Percentiles rank a stretch among this genome's conserved stretches.
Conservation (phyloP, 2,113 vertebrate genomes). For the Eclectus roratus region DNA sequence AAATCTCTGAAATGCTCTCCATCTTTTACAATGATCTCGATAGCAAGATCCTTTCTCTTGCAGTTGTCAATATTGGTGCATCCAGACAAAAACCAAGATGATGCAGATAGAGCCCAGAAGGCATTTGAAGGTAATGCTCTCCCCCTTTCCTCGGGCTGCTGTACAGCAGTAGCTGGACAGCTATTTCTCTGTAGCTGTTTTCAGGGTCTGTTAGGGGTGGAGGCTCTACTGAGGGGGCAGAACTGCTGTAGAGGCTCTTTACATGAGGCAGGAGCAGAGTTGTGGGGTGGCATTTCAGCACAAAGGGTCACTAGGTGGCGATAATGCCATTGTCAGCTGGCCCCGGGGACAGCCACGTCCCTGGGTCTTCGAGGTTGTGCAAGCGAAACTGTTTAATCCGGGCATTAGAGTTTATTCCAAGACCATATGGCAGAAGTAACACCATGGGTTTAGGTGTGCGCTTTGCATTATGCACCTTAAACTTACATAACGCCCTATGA, state of each 20-base stretch:
- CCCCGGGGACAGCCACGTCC: accelerated
- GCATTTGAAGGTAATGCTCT: conserved; percentile 90
- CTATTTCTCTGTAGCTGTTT: not conserved
- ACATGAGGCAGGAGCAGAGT: not conserved
- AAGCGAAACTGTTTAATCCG: not conserved
- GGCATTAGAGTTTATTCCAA: not conserved
- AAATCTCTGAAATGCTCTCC: not conserved
- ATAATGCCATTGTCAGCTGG: not conserved
- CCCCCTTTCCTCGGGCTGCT: not conserved
- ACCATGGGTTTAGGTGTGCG: not conserved
- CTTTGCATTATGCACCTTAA: not conserved
- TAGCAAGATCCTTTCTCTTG: not conserved
- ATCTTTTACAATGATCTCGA: not conserved
- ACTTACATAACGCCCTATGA: not conserved
- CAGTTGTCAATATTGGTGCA: conserved; percentile 97
- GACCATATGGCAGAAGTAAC: not conserved
- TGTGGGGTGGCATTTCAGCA: not conserved
- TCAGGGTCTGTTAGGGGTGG: not conserved
- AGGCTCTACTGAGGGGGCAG: not conserved
- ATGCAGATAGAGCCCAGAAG: conserved; percentile 91
- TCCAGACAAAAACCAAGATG: conserved; percentile 98
- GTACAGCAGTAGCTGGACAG: not conserved
- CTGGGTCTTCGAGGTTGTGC: accelerated
- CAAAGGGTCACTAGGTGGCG: conserved; percentile 10
- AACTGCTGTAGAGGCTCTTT: not conserved